Evolutionary conservation across 2,113 vertebrate genomes (phyloP).

Genomic region (Hippocampus comes): DNA sequence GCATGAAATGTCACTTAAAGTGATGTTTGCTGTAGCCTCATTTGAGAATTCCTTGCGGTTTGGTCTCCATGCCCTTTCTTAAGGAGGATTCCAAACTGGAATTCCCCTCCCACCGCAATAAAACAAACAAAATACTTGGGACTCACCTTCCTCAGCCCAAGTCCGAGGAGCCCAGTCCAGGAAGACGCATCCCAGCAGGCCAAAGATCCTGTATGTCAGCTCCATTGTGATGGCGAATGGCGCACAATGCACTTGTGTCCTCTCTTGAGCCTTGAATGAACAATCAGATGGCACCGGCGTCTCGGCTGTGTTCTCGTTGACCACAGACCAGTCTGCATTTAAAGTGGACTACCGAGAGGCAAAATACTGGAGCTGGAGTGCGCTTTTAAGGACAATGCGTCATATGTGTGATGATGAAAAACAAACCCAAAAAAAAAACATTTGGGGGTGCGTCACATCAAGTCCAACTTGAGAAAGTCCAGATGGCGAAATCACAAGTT

Average conservation of each 20-base stretch:
- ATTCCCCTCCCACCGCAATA: neutral
- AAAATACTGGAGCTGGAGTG: neutral
- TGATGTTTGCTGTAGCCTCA: neutral
- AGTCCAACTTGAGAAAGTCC: slow-evolving; percentile 46
- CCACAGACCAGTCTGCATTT: slow-evolving; percentile 59
- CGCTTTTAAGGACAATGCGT: neutral
- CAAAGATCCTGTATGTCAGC: slow-evolving; percentile 51
- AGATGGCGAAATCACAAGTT: neutral
- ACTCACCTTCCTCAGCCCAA: slow-evolving; percentile 74
- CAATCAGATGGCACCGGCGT: slow-evolving; percentile 51
- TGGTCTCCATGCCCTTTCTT: neutral
- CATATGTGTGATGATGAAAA: neutral
- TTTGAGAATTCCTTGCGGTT: slow-evolving; percentile 2
- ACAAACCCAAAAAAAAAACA: neutral
- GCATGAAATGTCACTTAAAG: neutral
- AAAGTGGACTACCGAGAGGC: slow-evolving; percentile 47
- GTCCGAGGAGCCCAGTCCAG: slow-evolving; percentile 42
- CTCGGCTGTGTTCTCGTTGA: slow-evolving; percentile 57
- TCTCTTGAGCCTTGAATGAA: slow-evolving; percentile 2
- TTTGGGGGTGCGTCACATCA: neutral
- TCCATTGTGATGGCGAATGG: slow-evolving; percentile 55
- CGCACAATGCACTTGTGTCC: slow-evolving; percentile 7
- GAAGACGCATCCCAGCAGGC: slow-evolving; percentile 59
- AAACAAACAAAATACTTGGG: slow-evolving; percentile 4
- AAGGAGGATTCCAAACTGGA: neutral